Evolutionary conservation across 1,140 invertebrate species (phyloP), one percentile per base, ranked within the genome.

Genomic region (Venturia canescens): DNA sequence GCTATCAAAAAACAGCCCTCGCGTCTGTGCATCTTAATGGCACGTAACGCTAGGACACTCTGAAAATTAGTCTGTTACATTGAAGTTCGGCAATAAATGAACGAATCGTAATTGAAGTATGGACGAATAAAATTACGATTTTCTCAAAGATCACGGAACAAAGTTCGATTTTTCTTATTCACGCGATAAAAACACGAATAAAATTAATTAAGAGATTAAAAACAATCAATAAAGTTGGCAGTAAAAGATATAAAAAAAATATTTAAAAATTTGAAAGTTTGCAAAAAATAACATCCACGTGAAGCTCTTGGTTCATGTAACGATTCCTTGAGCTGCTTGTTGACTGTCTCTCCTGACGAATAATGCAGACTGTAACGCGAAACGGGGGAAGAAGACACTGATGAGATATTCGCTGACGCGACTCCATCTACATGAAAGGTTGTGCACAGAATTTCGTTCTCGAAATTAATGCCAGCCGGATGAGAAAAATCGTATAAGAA

Each of bases 371-470:
- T 57, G 50, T 70, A 66, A 76, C 31, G 7, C 31, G 80, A 80
- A 80, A 31, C 31, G 48, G 63, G 67, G 3, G 16, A 29, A 31
- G 21, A 3, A n/a, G 21, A 18, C 21, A n/a, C 53, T 29, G 23
- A 21, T 70, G 44, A 16, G 70, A 21, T 82, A 86, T 86, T 74
- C 72, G 83, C 83, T 86, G 85, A 86, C 83, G 66, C 81, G 70
- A 81, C 74, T 60, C 48, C 13, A 53, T 48, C 81, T 27, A 31
- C 34, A 34, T 16, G 9, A 69, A 15, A 6, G 3, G 18, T 57
- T 57, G 53, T 57, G 18, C 53, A 57, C 18, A 57, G 4, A 57
- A 44, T 44, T 11, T 44, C 7, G 1, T 44, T 44, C 38, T 4
- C 38, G 38, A 23, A 57, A 57, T 5, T 9, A 57, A 18, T n/a